Evolutionary conservation across 2,888 invertebrate genomes (phyloP), one percentile per base, ranked within the genome.

Genomic region (Pollenia griseotomentosa): DNA sequence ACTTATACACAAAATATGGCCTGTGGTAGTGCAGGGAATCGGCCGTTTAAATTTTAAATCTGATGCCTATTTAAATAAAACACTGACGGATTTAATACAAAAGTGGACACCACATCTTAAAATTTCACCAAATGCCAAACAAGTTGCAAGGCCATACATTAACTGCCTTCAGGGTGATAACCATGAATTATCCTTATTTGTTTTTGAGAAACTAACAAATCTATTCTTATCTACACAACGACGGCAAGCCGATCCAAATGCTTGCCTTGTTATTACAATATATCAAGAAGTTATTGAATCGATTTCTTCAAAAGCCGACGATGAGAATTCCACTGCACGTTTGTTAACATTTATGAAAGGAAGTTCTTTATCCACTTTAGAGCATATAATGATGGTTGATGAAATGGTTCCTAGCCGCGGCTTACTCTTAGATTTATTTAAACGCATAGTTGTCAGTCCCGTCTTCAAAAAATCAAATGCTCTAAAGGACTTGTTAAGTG

Each of bases 1-100:
- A 88, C 92, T 94, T 0, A 91, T 95, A 16, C 94, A 94, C 87
- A 94, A 94, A 89, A 94, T 94, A 14, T 94, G 95, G 93, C 94
- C 94, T 33, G 92, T 95, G 33, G 94, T 94, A 85, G 91, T 95
- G 55, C 93, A 94, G 88, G 95, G 95, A 0, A 93, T 95, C 23
- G 94, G 94, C 0, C 93, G 93, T 33, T 89, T 95, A 51, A 94
- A 94, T 88, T 93, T 92, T 74, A 92, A 91, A 81, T 90, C 91
- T 7, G 95, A 95, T 90, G 91, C 92, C 0, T 95, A 94, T 87
- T 89, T 95, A 16, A 93, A 92, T 42, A 93, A 94, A 85, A 94
- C 93, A 0, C 90, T 95, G 14, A 94, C 93, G 42, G 94, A 95
- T 90, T 90, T 95, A 55, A 91, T 95, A 40, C 90, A 93, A 8